Base-by-base conservation (phyloP, 2,113 vertebrate genomes). In the Anas platyrhynchos region DNA sequence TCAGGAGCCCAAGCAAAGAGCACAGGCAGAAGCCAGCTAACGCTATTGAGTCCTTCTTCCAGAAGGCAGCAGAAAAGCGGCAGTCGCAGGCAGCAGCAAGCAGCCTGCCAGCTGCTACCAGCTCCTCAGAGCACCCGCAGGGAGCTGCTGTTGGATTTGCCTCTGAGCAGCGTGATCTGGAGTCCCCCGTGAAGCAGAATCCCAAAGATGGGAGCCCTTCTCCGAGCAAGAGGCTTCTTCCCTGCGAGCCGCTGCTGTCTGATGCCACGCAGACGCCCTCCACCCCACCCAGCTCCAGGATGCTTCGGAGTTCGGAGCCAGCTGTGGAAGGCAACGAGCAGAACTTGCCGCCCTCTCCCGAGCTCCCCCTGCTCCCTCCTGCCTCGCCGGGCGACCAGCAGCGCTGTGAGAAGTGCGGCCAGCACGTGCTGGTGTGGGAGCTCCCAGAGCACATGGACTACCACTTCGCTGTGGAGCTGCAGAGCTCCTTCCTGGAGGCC, bases 361-460 rank as follows among this genome's bases (percentile, higher is more conserved):
- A 87, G 62, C 77, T 73, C 6, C 6, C 26, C 26, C 34, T 4
- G 7, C 50, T 88, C 80, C 46, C 73, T 78, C 81, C 36, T 23
- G 10, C 32, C 54, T 96, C 56, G 3, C 80, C 48, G 1, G 89
- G 72, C 58, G 98, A 99, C 95, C 88, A 98, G 89, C 73, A 98
- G 43, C 48, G 2, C 13, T 99, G 99, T 89, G 98, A 99, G n/a
- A 98, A 98, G 78, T 99, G 99, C 22, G 98, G 98, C 48, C 94
- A 98, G 96, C 96, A 98, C 0, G 97, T 99, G 81, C 89, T 96
- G 44, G 97, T 98, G 27, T 99, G 99, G 99, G 99, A 99, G 41
- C 98, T 99, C 97, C 98, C 99, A 2, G 99, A 99, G 96, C 99
- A 99, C 82, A 97, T 71, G 13, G 99, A 99, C 95, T 99, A 99